Evolutionary conservation across 2,888 invertebrate genomes (phyloP), one percentile per base, ranked within the genome.

Genomic region (Frankliniella fusca): DNA sequence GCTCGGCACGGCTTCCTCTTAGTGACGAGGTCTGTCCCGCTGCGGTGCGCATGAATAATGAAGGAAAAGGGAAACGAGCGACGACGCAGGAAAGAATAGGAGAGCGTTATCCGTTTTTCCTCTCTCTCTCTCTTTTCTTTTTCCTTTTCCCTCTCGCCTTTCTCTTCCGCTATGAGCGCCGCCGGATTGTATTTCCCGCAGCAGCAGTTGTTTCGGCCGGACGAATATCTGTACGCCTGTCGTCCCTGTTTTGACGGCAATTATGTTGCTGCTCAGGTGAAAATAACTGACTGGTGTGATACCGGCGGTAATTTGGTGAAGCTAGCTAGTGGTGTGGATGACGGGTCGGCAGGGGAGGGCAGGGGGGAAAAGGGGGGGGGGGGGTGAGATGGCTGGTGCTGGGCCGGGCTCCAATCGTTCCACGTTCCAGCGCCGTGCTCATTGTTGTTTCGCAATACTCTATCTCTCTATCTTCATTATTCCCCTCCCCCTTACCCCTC

Each of bases 361-460:
- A 38, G 38, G 38, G 38, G 38, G 5, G 38, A 5, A 5, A 5
- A 38, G 38, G 38, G 38, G 38, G 5, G 38, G 38, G 38, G 5
- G 38, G 38, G 61, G 61, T 18, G 61, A 15, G 61, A 15, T 18
- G 61, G 61, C 3, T 1, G 8, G 54, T 5, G 61, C 18, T 18
- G 20, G 61, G 61, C 7, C 0, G 61, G n/a, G 61, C 61, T 61
- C 15, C 61, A n/a, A 20, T 18, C 61, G 15, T 15, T 12, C 54
- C 10, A 12, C 54, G 54, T 54, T 18, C 61, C 7, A 18, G 11
- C 61, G 7, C 15, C 61, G 61, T 61, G 61, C 61, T 5, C 61
- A 61, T n/a, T 61, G 61, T 20, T 61, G 61, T 61, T 61, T 61
- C 61, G 61, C 18, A 76, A 38, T 38, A 76, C 70, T 76, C 70